These are phyloP conservation scores for Hirtodrosophila duncani DNA, from an alignment of 2,888 invertebrate species.

Conservation along the genomic window DNA sequence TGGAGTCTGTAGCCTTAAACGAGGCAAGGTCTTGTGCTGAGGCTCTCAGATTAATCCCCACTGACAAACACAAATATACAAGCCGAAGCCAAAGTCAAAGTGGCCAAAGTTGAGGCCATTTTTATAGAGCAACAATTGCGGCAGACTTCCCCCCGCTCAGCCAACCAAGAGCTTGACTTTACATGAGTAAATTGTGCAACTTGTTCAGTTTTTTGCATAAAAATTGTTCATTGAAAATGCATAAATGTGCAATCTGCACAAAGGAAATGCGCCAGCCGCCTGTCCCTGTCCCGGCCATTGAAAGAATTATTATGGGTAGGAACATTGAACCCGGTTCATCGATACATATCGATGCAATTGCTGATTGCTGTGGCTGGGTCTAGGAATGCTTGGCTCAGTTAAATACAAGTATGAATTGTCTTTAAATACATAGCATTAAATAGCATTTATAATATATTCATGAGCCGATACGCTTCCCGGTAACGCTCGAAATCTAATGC, in stretches of 20 bases:
- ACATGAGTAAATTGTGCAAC: conserved; percentile 73
- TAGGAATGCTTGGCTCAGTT: conserved; percentile 4
- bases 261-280: conserved; percentile 48
- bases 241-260: conserved; percentile 70
- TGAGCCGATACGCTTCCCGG: conserved; percentile 64
- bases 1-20: conserved; percentile 31
- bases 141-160: conserved; percentile 6
- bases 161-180: conserved; percentile 27
- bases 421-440: conserved; percentile 69
- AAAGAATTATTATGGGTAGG: conserved; percentile 66
- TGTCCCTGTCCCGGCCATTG: conserved; percentile 14
- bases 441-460: conserved; percentile 68
- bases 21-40: conserved; percentile 58
- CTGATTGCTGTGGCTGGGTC: conserved; percentile 51
- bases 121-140: conserved; percentile 70
- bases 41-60: conserved; percentile 69
- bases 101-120: conserved; percentile 31
- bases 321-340: conserved; percentile 60
- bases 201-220: conserved; percentile 72
- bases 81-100: conserved; percentile 20
- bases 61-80: conserved; percentile 43
- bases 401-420: conserved; percentile 52
- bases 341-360: conserved; percentile 69
- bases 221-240: conserved; percentile 73
- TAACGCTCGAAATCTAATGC: conserved; percentile 65